Evolutionary conservation across 2,797 vertebrate genomes (phyloP).

Genomic region (Pangasius krempfi): DNA sequence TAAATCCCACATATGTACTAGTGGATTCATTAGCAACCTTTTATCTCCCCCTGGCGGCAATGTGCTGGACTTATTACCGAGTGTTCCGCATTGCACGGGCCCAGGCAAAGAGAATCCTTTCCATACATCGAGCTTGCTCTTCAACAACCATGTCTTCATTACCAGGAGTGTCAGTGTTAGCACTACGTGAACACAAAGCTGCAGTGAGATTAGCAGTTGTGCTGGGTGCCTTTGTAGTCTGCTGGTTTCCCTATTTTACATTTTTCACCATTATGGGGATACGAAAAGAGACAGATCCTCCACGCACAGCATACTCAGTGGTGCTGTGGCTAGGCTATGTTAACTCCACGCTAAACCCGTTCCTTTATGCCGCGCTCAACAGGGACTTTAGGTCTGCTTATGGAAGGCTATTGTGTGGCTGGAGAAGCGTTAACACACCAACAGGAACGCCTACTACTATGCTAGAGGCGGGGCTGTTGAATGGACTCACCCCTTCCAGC

Average conservation of each 20-base stretch:
- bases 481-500: slow-evolving; percentile 59
- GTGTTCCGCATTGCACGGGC: slow-evolving; percentile 88
- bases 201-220: slow-evolving; percentile 88
- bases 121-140: slow-evolving; percentile 65
- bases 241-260: slow-evolving; percentile 96
- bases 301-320: slow-evolving; percentile 70
- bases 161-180: slow-evolving; percentile 67
- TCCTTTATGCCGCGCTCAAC: slow-evolving; percentile 89
- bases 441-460: slow-evolving; percentile 55
- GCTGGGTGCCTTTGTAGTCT: slow-evolving; percentile 87
- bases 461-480: slow-evolving; percentile 67
- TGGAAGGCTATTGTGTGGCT: slow-evolving; percentile 76
- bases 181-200: slow-evolving; percentile 90
- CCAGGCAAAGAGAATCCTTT: slow-evolving; percentile 87
- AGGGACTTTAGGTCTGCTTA: slow-evolving; percentile 90
- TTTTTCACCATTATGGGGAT: slow-evolving; percentile 85
- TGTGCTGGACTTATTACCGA: slow-evolving; percentile 89
- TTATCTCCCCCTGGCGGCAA: slow-evolving; percentile 87
- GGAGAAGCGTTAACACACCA: slow-evolving; percentile 26
- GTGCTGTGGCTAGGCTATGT: slow-evolving; percentile 92
- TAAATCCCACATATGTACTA: slow-evolving; percentile 83
- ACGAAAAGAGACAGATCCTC: slow-evolving; percentile 70
- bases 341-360: slow-evolving; percentile 93
- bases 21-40: slow-evolving; percentile 89
- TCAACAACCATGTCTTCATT: slow-evolving; percentile 56